Conservation (phyloP, 2,888 invertebrate genomes). For the Callimorpha dominula region DNA sequence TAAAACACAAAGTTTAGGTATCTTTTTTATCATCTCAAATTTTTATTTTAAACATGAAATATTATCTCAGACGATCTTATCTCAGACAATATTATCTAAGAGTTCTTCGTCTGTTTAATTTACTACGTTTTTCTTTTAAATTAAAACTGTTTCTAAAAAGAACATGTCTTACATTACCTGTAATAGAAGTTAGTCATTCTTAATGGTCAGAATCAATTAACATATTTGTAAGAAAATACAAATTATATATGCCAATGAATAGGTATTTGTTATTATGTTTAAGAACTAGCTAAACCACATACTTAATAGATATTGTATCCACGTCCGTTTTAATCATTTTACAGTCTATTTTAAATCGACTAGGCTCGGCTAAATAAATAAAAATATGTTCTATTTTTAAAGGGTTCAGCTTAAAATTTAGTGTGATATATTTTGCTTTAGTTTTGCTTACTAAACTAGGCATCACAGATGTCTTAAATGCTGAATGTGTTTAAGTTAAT, state of each 20-base stretch:
- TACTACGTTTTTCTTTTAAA: neutral
- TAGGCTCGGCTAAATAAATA: no score
- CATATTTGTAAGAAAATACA: constrained; percentile 6
- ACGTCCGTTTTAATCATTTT: no score
- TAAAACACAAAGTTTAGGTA: neutral
- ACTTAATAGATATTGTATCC: no score
- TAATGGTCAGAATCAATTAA: neutral
- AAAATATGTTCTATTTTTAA: no score
- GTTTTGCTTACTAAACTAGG: no score
- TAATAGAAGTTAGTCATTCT: neutral
- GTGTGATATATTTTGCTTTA: no score
- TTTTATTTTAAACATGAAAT: neutral
- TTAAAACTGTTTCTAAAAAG: neutral
- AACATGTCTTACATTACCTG: neutral
- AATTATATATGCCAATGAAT: neutral
- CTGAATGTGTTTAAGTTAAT: neutral
- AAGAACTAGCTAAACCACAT: no score
- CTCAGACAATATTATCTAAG: neutral
- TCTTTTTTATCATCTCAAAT: neutral
- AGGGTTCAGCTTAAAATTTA: no score
- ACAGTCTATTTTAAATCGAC: no score
- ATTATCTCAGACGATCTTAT: neutral
- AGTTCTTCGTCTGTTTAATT: neutral
- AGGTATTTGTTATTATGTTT: neutral
- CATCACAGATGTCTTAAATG: neutral